Percentiles rank a stretch among this genome's conserved stretches.
Evolutionary conservation across 2,888 invertebrate genomes (phyloP).

Genomic region (Taphrorychus bicolor): DNA sequence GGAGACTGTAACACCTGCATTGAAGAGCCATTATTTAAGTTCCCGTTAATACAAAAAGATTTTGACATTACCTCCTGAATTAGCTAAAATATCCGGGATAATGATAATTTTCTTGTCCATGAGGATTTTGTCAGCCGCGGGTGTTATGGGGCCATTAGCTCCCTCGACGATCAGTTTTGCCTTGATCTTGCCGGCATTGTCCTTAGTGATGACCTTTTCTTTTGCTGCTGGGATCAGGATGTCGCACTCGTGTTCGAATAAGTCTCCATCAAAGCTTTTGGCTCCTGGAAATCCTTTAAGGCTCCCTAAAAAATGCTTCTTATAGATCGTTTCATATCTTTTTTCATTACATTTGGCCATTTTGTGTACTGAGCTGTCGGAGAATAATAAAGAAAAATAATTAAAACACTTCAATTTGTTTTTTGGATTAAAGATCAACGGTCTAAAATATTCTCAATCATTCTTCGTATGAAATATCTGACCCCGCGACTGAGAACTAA

Average conservation of each 20-base stretch:
- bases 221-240: slow-evolving; percentile 95
- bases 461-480: no score
- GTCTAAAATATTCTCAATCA: no score
- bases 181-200: slow-evolving; percentile 87
- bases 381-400: no score
- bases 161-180: slow-evolving; percentile 95
- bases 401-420: not conserved
- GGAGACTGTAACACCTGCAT: slow-evolving; percentile 90
- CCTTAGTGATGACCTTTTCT: slow-evolving; percentile 90
- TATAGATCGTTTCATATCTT: no score
- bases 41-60: not conserved
- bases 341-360: no score
- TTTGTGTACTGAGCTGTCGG: no score
- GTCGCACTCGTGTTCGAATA: slow-evolving; percentile 92
- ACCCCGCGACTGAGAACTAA: no score
- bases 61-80: slow-evolving; percentile 70
- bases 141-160: slow-evolving; percentile 96
- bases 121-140: slow-evolving; percentile 91
- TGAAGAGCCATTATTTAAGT: not conserved
- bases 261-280: slow-evolving; percentile 75
- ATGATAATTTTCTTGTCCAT: slow-evolving; percentile 87
- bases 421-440: not conserved
- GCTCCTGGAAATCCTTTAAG: slow-evolving; percentile 95
- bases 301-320: slow-evolving; percentile 59
- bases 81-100: slow-evolving; percentile 87